Base-by-base conservation (phyloP, 2,113 vertebrate genomes). In the Gambusia affinis region DNA sequence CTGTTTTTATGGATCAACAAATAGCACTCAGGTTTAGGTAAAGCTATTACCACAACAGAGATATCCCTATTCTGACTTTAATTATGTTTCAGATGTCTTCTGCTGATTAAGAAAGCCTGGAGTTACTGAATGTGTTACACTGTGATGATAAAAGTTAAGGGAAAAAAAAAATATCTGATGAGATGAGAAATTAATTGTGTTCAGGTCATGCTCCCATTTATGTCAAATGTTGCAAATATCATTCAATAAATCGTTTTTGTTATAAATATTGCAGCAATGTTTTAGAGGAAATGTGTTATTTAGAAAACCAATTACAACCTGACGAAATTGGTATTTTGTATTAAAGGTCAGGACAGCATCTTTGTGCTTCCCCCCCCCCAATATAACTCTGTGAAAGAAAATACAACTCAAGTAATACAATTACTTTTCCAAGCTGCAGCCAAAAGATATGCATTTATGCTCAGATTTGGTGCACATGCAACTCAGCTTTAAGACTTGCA, bases 401-500 rank as follows among this genome's bases (percentile, higher is more conserved):
- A 60, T 44, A 63, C 35, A 31, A 37, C 37, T 31, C 35, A 30
- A 44, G 67, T 75, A 86, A 57, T 77, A 68, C 57, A 60, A 76
- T 76, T 80, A 72, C 76, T 39, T 70, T 67, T 65, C 19, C 8
- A 72, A 83, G 63, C 74, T 87, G 81, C 82, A 77, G 60, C 68
- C 29, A 33, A 29, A 19, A 87, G 85, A 85, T 87, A 85, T 39
- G 66, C 67, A 73, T 33, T 37, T 44, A 29, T 65, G 54, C 77
- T 75, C 17, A 73, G 60, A 65, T 71, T 79, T 33, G 66, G 62
- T 66, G 64, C 69, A 82, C 73, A 66, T 65, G 64, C 70, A 72
- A 72, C 80, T 64, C n/a, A 82, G 67, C 76, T 81, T 83, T 76
- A 60, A 66, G 64, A 86, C 70, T 47, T 79, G 76, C 71, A 39